Evolutionary conservation across 37 sponge, comb jelly and placozoan species (phyloP).

Genomic region (Amphimedon queenslandica): DNA sequence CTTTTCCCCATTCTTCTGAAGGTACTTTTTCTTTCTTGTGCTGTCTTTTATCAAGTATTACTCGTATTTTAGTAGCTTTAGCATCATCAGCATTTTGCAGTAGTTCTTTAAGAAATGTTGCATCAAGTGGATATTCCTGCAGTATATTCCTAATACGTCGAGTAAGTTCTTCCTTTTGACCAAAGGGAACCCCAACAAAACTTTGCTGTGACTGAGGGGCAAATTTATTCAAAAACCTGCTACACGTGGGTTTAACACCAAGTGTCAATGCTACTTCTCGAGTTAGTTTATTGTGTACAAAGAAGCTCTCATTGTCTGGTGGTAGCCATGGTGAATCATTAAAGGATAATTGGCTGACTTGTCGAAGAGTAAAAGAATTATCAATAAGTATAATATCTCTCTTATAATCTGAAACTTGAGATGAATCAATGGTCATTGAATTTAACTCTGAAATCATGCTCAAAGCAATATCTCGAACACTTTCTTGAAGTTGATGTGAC

Average conservation of each 20-base stretch:
- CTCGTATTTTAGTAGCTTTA: conserved; percentile 63
- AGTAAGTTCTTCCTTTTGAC: conserved; percentile 77
- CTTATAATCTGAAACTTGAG: neutral
- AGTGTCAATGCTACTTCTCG: conserved; percentile 19
- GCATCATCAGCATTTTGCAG: conserved; percentile 95
- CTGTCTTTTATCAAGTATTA: conserved; percentile 69
- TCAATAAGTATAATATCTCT: conserved; percentile 30
- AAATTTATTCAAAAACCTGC: conserved; percentile 10
- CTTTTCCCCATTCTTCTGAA: conserved; percentile 54
- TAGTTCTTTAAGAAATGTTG: conserved; percentile 79
- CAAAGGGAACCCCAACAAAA: conserved; percentile 22
- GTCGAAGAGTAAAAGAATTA: conserved; percentile 13
- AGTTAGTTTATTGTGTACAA: conserved; percentile 18
- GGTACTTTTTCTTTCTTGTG: conserved; percentile 33
- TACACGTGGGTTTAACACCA: conserved; percentile 19
- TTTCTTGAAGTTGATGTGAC: conserved; percentile 3
- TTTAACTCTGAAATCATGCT: neutral
- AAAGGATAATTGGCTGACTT: conserved; percentile 20
- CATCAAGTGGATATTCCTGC: conserved; percentile 57
- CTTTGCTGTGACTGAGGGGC: neutral
- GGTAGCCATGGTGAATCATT: conserved; percentile 52
- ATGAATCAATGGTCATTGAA: neutral
- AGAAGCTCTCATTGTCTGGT: neutral
- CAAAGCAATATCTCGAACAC: neutral
- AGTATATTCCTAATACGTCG: conserved; percentile 72